phyloP scores from a whole-genome alignment of 2,888 invertebrate genomes.

The Drepanosiphum platanoidis region DNA sequence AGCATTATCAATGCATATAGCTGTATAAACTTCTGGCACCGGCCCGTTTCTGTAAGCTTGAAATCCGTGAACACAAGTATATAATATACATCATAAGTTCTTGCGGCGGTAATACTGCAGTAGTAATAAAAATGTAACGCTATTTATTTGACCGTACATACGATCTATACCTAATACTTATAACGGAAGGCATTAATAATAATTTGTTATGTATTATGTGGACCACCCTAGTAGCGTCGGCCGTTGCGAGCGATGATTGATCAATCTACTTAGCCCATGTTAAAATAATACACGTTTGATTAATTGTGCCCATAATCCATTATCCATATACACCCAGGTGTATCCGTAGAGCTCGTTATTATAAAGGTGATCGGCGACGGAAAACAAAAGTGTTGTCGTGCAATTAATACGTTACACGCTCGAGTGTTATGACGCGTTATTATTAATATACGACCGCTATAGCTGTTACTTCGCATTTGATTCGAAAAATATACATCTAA shows the following conservation, averaged over 20 bases:
- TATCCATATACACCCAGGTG: slow-evolving; percentile 1
- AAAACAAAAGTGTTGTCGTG: slow-evolving; percentile 26
- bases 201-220: slow-evolving; percentile 25
- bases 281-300: slow-evolving; percentile 39
- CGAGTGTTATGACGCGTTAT: too few relatives aligned
- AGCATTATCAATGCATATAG: too few relatives aligned
- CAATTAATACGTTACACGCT: background rate
- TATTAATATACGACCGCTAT: background rate
- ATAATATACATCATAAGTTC: background rate
- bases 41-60: background rate
- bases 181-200: slow-evolving; percentile 33
- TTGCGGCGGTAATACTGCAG: background rate
- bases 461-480: too few relatives aligned
- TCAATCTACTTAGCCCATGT: slow-evolving; percentile 41
- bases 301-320: slow-evolving; percentile 37
- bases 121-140: background rate
- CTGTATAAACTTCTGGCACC: background rate
- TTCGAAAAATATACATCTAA: too few relatives aligned
- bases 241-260: slow-evolving; percentile 22
- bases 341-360: background rate
- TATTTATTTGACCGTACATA: background rate
- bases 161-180: background rate
- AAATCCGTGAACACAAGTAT: background rate
- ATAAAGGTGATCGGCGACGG: slow-evolving; percentile 13
- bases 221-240: slow-evolving; percentile 33